Conservation (phyloP, 2,797 vertebrate genomes). For the Platyrinchus mystaceus region DNA sequence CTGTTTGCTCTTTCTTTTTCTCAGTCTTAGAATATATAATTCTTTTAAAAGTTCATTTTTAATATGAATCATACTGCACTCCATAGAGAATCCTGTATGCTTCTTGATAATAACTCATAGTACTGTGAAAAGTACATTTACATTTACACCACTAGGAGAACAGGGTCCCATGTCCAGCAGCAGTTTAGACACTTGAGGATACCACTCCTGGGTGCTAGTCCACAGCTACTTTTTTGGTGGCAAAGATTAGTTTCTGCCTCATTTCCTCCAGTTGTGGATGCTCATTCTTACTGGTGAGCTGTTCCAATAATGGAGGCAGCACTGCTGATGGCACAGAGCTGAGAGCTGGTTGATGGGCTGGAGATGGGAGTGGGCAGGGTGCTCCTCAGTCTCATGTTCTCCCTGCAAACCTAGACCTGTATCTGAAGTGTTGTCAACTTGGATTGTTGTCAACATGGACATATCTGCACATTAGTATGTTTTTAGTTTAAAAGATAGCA, state of each 20-base stretch:
- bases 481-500: neutral
- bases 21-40: neutral
- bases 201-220: neutral
- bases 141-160: neutral
- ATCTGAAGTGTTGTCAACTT: neutral
- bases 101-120: neutral
- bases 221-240: neutral
- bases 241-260: neutral
- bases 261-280: neutral
- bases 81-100: neutral
- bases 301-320: neutral
- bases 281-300: neutral
- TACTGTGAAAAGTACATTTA: neutral
- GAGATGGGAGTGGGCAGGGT: neutral
- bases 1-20: neutral
- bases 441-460: neutral
- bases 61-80: neutral
- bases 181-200: neutral
- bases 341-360: neutral
- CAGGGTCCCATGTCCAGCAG: accelerated
- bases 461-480: neutral
- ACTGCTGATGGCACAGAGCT: accelerated
- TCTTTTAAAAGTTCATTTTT: neutral
- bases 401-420: neutral
- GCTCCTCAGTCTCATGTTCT: neutral